Conservation (phyloP, 2,797 vertebrate genomes). For the Jordanella pulchra region DNA sequence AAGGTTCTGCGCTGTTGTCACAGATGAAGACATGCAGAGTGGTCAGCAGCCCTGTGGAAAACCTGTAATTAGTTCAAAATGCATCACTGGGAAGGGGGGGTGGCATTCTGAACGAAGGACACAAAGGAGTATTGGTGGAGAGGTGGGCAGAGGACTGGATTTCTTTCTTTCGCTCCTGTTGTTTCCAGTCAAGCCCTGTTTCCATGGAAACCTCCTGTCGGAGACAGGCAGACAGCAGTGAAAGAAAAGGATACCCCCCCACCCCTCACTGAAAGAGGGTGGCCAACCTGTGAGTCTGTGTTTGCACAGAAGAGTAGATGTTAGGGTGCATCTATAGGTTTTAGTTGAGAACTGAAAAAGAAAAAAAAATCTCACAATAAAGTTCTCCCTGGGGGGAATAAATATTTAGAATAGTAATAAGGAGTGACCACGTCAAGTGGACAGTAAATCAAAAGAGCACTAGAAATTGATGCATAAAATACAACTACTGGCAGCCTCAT, state of each 20-base stretch:
- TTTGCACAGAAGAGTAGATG: constrained; percentile 27
- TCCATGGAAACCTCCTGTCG: constrained; percentile 84
- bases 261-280: constrained; percentile 81
- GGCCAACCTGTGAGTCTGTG: constrained; percentile 77
- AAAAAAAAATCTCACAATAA: constrained; percentile 17
- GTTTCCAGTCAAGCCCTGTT: constrained; percentile 87
- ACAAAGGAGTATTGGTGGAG: constrained; percentile 78
- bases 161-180: constrained; percentile 84
- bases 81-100: constrained; percentile 49
- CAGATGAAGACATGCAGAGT: constrained; percentile 61
- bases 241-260: constrained; percentile 80
- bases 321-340: constrained; percentile 17
- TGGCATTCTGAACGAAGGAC: constrained; percentile 71
- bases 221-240: constrained; percentile 82
- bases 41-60: constrained; percentile 69
- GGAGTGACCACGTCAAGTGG: not conserved
- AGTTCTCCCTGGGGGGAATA: constrained; percentile 1
- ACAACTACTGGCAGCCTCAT: not conserved
- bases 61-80: constrained; percentile 77
- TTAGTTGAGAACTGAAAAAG: constrained; percentile 40
- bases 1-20: constrained; percentile 57
- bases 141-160: constrained; percentile 78
- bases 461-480: not conserved
- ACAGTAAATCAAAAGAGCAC: not conserved
- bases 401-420: not conserved